Percentiles rank a stretch among this genome's conserved stretches.
Conservation (phyloP, 2,888 invertebrate species). For the Dysmachus trigonus region DNA sequence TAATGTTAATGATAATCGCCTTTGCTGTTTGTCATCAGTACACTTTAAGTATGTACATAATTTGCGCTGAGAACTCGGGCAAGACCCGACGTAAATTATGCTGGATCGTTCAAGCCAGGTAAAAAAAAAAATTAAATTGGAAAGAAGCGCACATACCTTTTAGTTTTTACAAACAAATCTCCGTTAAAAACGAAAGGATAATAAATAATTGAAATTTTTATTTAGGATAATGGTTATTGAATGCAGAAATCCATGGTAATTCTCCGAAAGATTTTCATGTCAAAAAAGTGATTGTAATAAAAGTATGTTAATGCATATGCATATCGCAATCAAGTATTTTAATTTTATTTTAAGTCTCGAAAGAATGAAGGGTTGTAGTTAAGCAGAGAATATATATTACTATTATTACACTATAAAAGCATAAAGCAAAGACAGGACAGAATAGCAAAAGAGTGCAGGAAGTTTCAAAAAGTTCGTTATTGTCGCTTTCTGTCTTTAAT, state of each 20-base stretch:
- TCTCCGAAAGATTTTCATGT: neutral
- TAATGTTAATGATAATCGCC: constrained; percentile 39
- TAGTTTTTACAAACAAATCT: neutral
- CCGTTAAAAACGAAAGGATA: neutral
- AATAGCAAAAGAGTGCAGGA: neutral
- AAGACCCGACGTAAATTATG: neutral
- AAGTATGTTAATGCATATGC: neutral
- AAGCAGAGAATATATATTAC: no score
- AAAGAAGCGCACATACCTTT: neutral
- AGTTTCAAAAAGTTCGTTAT: no score
- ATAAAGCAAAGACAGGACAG: neutral
- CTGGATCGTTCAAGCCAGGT: neutral
- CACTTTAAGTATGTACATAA: neutral
- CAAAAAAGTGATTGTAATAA: neutral
- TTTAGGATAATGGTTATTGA: no score
- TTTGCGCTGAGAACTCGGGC: neutral
- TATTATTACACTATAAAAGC: no score
- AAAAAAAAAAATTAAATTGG: neutral
- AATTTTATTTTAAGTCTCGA: neutral
- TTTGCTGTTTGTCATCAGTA: constrained; percentile 38
- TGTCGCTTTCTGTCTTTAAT: no score
- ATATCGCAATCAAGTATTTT: neutral
- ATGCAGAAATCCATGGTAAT: neutral
- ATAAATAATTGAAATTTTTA: neutral
- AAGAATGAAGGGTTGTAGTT: neutral